Evolutionary conservation across 2,797 vertebrate genomes (phyloP).

Genomic region (Sparidentex hasta): DNA sequence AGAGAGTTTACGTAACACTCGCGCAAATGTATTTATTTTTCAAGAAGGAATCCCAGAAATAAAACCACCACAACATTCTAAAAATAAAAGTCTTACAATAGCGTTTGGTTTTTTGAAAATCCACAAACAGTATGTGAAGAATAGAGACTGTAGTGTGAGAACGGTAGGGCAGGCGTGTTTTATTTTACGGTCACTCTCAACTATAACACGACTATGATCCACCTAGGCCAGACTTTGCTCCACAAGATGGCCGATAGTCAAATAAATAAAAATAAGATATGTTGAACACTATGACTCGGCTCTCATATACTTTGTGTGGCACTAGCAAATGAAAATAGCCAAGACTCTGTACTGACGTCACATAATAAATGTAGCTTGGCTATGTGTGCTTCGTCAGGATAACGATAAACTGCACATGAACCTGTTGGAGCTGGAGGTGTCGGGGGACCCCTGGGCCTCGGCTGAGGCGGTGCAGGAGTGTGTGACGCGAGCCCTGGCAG

Average conservation of each 20-base stretch:
- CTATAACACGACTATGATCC: too few relatives aligned
- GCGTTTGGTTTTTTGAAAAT: too few relatives aligned
- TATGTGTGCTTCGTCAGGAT: constrained; percentile 75
- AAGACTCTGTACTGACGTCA: too few relatives aligned
- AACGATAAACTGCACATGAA: constrained; percentile 90
- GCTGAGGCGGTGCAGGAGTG: constrained; percentile 86
- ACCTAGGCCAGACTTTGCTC: neutral
- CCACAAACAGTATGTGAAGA: too few relatives aligned
- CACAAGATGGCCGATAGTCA: neutral
- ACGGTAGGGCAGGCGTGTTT: too few relatives aligned
- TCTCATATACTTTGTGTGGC: neutral
- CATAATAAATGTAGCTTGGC: neutral
- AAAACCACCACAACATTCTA: too few relatives aligned
- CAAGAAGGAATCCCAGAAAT: neutral
- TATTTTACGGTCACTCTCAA: too few relatives aligned
- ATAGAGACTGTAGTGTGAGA: too few relatives aligned
- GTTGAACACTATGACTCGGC: neutral
- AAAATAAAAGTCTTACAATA: too few relatives aligned
- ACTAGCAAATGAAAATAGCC: neutral
- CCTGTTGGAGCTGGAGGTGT: constrained; percentile 89
- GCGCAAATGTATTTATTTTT: neutral
- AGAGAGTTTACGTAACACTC: neutral
- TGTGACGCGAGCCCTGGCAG: constrained; percentile 86
- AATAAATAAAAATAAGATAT: too few relatives aligned
- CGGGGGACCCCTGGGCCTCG: constrained; percentile 81